phyloP scores from a whole-genome alignment of 2,797 vertebrate genomes.

The Morelia viridis region DNA sequence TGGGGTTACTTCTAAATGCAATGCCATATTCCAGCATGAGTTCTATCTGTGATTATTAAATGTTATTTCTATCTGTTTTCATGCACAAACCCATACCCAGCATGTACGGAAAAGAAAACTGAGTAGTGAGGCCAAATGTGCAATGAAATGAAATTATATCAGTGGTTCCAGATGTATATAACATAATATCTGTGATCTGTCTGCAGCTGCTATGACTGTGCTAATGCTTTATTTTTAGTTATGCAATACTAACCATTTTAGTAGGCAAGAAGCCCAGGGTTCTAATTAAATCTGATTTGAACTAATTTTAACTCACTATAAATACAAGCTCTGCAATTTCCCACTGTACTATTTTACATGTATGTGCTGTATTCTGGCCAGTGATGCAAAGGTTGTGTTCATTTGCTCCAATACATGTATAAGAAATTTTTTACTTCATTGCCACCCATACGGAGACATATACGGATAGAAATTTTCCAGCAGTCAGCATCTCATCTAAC shows the following conservation, averaged over 20 bases:
- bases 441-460: neutral
- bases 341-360: neutral
- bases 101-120: neutral
- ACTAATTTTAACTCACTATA: neutral
- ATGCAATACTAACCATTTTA: neutral
- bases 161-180: neutral
- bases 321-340: neutral
- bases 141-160: neutral
- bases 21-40: neutral
- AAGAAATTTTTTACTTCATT: neutral
- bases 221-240: neutral
- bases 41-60: neutral
- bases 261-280: neutral
- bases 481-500: neutral
- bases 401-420: neutral
- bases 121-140: neutral
- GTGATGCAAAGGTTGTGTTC: neutral
- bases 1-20: neutral
- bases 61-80: neutral
- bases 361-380: neutral
- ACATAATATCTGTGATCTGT: neutral
- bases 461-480: neutral
- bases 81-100: neutral
- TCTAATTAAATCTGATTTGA: neutral
- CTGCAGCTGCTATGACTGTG: neutral